Conservation (phyloP, 2,113 vertebrate genomes). For the Lycaon pictus region DNA sequence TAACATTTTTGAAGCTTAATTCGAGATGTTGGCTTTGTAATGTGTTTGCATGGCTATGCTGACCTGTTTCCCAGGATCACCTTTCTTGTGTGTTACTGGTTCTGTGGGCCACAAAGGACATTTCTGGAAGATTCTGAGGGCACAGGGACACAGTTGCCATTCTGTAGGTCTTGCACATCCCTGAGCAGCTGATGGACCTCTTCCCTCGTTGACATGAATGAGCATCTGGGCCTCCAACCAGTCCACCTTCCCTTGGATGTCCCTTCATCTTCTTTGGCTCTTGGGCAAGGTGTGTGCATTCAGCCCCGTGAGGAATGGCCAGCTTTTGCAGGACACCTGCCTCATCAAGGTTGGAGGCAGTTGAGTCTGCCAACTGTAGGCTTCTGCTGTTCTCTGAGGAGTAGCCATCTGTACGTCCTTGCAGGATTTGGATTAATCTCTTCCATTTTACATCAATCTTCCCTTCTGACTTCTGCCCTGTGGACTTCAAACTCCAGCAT, state of each 20-base stretch:
- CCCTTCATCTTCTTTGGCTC: neutral
- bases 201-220: neutral
- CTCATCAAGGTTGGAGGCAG: neutral
- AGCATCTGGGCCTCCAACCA: too few relatives aligned
- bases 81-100: neutral
- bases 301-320: neutral
- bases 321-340: neutral
- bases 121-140: neutral
- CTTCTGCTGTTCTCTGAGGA: neutral
- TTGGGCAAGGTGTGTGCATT: too few relatives aligned
- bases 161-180: rapidly evolving
- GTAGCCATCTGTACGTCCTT: neutral
- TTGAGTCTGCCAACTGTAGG: neutral
- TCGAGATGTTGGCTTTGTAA: neutral
- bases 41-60: rapidly evolving
- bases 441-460: neutral
- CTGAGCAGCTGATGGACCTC: neutral
- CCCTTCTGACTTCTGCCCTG: neutral
- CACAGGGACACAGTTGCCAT: rapidly evolving
- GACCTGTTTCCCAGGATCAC: neutral
- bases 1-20: neutral
- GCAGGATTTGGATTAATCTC: neutral
- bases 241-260: neutral
- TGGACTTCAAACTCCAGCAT: neutral
- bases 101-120: neutral